Evolutionary conservation across 2,113 vertebrate species (phyloP).

Genomic region (Desmodus rotundus): DNA sequence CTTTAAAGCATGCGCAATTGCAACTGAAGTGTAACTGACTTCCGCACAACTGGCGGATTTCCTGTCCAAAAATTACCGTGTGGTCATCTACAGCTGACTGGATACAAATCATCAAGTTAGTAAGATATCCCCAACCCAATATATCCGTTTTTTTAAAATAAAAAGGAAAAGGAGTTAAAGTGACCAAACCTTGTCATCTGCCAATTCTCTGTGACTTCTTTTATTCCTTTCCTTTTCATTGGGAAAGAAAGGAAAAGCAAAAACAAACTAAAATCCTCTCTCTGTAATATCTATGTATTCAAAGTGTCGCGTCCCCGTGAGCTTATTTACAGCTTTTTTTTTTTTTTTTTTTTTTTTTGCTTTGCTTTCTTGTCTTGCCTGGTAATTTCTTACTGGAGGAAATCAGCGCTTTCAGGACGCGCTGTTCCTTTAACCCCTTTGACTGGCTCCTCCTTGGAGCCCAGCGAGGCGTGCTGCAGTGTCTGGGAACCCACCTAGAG

Average conservation of each 20-base stretch:
- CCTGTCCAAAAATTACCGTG: conserved; percentile 65
- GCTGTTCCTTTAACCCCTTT: conserved; percentile 24
- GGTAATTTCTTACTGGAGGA: conserved; percentile 17
- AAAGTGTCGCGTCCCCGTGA: not conserved
- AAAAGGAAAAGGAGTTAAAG: not conserved
- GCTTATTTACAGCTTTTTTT: not conserved
- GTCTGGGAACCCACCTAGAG: conserved; percentile 86
- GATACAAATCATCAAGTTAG: not conserved
- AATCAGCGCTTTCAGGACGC: not conserved
- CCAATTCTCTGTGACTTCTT: conserved; percentile 30
- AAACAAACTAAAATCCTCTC: not conserved
- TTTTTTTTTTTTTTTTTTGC: not conserved
- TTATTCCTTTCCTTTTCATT: not conserved
- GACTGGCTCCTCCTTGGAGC: not conserved
- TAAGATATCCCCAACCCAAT: not conserved
- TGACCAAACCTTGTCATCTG: not conserved
- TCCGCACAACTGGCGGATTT: conserved; percentile 72
- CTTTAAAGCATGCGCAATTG: conserved; percentile 59
- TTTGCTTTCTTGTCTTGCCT: not conserved
- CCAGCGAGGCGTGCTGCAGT: conserved; percentile 62
- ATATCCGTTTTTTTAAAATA: not conserved
- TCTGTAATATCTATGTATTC: not conserved
- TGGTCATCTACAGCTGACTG: conserved; percentile 58
- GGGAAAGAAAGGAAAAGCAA: not conserved
- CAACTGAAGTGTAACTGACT: conserved; percentile 64